Percentiles rank a stretch among this genome's conserved stretches.
phyloP scores from a whole-genome alignment of 92 coral and sea anemone species.

The Siderastrea siderea region DNA sequence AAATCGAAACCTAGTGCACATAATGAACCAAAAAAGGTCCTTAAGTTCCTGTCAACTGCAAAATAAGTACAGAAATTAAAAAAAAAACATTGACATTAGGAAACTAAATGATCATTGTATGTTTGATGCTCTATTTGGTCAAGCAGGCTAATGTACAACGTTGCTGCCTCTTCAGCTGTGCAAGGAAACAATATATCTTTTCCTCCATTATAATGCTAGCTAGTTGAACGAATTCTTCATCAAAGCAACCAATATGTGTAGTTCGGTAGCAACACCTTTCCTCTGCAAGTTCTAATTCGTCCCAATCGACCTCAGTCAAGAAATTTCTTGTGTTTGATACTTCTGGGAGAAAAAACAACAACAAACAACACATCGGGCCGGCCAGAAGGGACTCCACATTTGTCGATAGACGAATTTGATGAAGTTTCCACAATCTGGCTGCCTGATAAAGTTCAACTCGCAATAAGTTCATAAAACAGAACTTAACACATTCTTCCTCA shows the following conservation, averaged over 20 bases:
- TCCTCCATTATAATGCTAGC: slow-evolving; percentile 47
- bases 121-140: slow-evolving; percentile 1
- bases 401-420: slow-evolving; percentile 54
- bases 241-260: slow-evolving; percentile 28
- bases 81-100: too few relatives aligned
- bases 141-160: slow-evolving; percentile 5
- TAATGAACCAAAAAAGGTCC: too few relatives aligned
- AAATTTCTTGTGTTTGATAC: slow-evolving; percentile 11
- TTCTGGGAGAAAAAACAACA: slow-evolving; percentile 42
- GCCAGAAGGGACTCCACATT: slow-evolving; percentile 57
- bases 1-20: too few relatives aligned
- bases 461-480: slow-evolving; percentile 51
- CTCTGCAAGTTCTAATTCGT: slow-evolving; percentile 41
- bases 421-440: slow-evolving; percentile 53
- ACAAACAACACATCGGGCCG: slow-evolving; percentile 42
- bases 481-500: slow-evolving; percentile 49
- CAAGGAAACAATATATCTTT: slow-evolving; percentile 9
- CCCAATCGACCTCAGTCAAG: slow-evolving; percentile 10
- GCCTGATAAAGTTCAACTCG: slow-evolving; percentile 50
- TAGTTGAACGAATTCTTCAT: slow-evolving; percentile 35
- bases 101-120: too few relatives aligned
- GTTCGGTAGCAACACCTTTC: slow-evolving; percentile 25
- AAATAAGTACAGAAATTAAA: too few relatives aligned
- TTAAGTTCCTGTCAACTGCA: too few relatives aligned
- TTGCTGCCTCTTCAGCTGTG: slow-evolving; percentile 27